A percentile compares a stretch with the other conserved stretches of the same genome.
Evolutionary conservation across 2,113 vertebrate genomes (phyloP).

Genomic region (Corythornis madagascariensis): DNA sequence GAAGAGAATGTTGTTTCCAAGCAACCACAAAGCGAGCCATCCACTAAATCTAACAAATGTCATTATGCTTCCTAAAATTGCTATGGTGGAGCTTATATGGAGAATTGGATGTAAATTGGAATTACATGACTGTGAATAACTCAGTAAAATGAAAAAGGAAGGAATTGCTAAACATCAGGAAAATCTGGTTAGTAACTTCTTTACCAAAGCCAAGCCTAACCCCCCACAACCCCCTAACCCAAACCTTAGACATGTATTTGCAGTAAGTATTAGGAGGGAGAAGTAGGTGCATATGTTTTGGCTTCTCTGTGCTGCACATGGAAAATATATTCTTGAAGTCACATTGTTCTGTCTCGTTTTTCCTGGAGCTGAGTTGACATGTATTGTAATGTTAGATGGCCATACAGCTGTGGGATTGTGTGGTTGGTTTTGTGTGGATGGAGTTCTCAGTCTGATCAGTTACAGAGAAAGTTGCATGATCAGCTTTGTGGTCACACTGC

Average conservation of each 20-base stretch:
- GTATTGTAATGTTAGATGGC: background rate
- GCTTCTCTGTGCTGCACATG: background rate
- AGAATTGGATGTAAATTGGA: background rate
- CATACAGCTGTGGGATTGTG: background rate
- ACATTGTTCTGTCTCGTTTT: background rate
- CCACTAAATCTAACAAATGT: background rate
- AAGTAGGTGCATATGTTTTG: background rate
- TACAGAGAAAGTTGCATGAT: background rate
- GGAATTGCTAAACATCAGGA: background rate
- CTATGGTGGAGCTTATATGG: background rate
- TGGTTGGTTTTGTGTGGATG: background rate
- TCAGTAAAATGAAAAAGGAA: background rate
- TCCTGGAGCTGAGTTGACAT: background rate
- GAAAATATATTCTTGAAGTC: background rate
- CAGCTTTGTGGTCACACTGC: background rate
- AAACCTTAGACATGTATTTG: background rate
- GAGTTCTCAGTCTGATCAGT: background rate
- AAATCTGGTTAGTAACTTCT: background rate
- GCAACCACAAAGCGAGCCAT: background rate
- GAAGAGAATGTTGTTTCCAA: background rate
- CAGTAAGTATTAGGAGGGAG: background rate
- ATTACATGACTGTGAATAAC: background rate
- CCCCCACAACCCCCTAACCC: accelerated
- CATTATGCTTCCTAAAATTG: background rate
- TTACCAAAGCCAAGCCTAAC: background rate